Evolutionary conservation across 2,888 invertebrate genomes (phyloP).

Genomic region (Meiosimyza platycephala): DNA sequence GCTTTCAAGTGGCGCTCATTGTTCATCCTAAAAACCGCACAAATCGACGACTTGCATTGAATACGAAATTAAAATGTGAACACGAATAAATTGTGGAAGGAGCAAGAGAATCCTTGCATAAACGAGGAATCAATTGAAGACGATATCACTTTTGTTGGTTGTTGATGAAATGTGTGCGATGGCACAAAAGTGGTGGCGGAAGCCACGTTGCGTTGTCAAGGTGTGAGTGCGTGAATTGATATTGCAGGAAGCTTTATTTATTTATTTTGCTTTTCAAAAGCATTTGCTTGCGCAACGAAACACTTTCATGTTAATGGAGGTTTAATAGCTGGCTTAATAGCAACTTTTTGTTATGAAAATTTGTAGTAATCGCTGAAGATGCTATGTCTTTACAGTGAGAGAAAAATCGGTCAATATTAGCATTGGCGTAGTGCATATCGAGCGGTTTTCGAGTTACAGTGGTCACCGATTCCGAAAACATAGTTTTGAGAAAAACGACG

Average conservation of each 20-base stretch:
- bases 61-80: conserved; percentile 49
- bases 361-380: too few species aligned
- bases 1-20: conserved; percentile 25
- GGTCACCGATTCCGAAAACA: too few species aligned
- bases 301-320: conserved; percentile 12
- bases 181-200: too few species aligned
- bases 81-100: neutral
- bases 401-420: too few species aligned
- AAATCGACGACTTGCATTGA: conserved; percentile 45
- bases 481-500: too few species aligned
- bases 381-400: too few species aligned
- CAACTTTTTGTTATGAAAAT: too few species aligned
- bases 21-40: conserved; percentile 32
- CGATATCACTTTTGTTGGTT: neutral
- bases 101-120: conserved; percentile 10
- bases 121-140: conserved; percentile 13
- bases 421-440: too few species aligned
- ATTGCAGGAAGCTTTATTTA: conserved; percentile 3
- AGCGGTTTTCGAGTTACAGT: too few species aligned
- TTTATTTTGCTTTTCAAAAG: conserved; percentile 20
- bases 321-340: neutral
- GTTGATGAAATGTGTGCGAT: neutral
- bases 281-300: neutral
- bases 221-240: neutral
- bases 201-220: too few species aligned